Evolutionary conservation across 2,113 vertebrate species (phyloP).

Genomic region (Pelodiscus sinensis): DNA sequence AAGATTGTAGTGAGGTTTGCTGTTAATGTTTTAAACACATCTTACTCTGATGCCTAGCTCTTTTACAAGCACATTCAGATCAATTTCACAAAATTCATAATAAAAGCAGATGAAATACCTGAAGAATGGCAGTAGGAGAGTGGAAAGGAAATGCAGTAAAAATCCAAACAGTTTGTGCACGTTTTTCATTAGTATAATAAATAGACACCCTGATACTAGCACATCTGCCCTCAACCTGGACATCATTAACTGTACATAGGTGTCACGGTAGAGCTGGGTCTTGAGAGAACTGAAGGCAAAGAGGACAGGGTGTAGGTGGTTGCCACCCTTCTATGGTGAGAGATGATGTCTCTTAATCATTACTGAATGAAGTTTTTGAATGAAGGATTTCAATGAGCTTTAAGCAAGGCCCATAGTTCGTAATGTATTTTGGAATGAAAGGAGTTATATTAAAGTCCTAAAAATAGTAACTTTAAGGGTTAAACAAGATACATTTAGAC

Average conservation of each 20-base stretch:
- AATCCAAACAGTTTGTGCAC: background rate
- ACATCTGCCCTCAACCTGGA: background rate
- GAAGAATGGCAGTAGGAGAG: background rate
- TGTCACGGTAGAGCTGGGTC: background rate
- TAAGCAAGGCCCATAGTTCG: background rate
- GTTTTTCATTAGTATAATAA: background rate
- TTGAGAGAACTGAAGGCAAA: background rate
- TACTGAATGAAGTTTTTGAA: background rate
- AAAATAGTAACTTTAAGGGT: background rate
- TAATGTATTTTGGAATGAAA: background rate
- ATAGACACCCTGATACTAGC: background rate
- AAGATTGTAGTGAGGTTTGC: background rate
- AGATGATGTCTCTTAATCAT: background rate
- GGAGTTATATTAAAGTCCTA: background rate
- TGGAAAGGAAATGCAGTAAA: background rate
- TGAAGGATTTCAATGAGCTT: background rate
- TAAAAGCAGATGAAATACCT: background rate
- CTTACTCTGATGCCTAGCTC: background rate
- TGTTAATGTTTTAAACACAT: accelerated
- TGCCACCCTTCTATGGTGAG: background rate
- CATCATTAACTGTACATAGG: background rate
- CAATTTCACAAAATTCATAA: background rate
- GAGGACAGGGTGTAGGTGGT: background rate
- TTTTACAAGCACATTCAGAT: background rate
- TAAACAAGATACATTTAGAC: background rate